Evolutionary conservation across 2,888 invertebrate genomes (phyloP).

Genomic region (Drosophila eohydei): DNA sequence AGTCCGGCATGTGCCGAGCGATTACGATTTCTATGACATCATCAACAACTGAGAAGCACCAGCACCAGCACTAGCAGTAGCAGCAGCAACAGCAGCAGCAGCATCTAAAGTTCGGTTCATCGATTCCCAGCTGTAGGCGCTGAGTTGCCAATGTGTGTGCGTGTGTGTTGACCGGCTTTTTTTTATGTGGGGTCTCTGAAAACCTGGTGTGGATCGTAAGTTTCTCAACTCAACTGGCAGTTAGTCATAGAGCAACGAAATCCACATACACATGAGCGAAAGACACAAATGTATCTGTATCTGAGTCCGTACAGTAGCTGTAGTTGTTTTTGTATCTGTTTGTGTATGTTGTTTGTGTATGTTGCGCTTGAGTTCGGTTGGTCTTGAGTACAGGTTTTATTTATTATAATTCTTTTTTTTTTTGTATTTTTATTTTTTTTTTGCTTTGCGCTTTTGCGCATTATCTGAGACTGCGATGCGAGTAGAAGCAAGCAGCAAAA

Average conservation of each 20-base stretch:
- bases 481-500: slow-evolving; percentile 12
- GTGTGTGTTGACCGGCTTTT: slow-evolving; percentile 37
- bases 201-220: slow-evolving; percentile 72
- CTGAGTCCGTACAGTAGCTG: slow-evolving; percentile 2
- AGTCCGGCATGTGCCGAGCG: slow-evolving; percentile 8
- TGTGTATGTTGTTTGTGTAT: slow-evolving; percentile 41
- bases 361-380: slow-evolving; percentile 63
- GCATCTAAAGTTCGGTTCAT: slow-evolving; percentile 42
- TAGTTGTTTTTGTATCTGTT: slow-evolving; percentile 18
- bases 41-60: slow-evolving; percentile 43
- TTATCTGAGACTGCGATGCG: slow-evolving; percentile 47
- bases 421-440: slow-evolving; percentile 8
- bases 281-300: slow-evolving; percentile 28
- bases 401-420: slow-evolving; percentile 13
- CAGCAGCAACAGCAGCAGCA: slow-evolving; percentile 20
- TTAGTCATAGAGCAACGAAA: slow-evolving; percentile 62
- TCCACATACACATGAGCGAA: slow-evolving; percentile 17
- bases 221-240: slow-evolving; percentile 46
- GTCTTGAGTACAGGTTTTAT: slow-evolving; percentile 69
- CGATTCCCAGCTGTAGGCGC: slow-evolving; percentile 49
- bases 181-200: slow-evolving; percentile 43
- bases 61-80: slow-evolving; percentile 17
- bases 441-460: slow-evolving; percentile 68
- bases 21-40: slow-evolving; percentile 63
- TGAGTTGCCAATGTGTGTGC: slow-evolving; percentile 30